These are phyloP conservation scores for Alectoris magna DNA, from an alignment of 2,797 vertebrate species.

Conservation along the genomic window DNA sequence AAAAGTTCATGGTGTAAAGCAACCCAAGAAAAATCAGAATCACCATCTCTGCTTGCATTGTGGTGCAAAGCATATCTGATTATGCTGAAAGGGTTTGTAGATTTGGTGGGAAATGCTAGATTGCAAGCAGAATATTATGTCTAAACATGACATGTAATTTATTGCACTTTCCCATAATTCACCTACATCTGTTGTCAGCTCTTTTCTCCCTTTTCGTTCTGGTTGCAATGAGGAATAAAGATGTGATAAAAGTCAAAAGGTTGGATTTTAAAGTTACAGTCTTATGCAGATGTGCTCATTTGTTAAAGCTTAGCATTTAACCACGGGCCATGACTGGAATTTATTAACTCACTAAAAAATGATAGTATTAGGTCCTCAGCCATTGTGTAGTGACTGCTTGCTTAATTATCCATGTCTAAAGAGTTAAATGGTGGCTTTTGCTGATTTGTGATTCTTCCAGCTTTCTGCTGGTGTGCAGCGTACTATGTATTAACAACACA, in stretches of 20 bases:
- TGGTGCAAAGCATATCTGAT: background rate
- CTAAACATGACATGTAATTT: constrained; percentile 53
- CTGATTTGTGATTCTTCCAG: constrained; percentile 73
- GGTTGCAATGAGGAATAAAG: constrained; percentile 27
- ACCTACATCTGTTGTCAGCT: background rate
- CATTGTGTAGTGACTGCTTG: constrained; percentile 71
- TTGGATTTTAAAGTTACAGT: constrained; percentile 30
- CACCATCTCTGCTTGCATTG: background rate
- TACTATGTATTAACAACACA: constrained; percentile 67
- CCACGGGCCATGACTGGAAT: constrained; percentile 66
- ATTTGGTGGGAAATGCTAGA: background rate
- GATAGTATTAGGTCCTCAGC: constrained; percentile 64
- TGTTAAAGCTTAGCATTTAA: constrained; percentile 69
- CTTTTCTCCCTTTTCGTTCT: background rate
- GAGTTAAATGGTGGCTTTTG: constrained; percentile 62
- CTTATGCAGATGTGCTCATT: constrained; percentile 57
- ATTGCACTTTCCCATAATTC: constrained; percentile 15
- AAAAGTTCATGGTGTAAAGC: background rate
- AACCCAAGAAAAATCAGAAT: constrained; percentile 20
- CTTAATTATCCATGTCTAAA: constrained; percentile 80
- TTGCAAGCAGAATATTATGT: background rate
- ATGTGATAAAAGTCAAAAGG: constrained; percentile 59
- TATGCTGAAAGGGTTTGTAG: constrained; percentile 41
- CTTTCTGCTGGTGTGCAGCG: constrained; percentile 45
- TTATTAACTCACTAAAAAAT: constrained; percentile 76